Evolutionary conservation across 2,113 vertebrate genomes (phyloP), one percentile per base, ranked within the genome.

Genomic region (Notechis scutatus): DNA sequence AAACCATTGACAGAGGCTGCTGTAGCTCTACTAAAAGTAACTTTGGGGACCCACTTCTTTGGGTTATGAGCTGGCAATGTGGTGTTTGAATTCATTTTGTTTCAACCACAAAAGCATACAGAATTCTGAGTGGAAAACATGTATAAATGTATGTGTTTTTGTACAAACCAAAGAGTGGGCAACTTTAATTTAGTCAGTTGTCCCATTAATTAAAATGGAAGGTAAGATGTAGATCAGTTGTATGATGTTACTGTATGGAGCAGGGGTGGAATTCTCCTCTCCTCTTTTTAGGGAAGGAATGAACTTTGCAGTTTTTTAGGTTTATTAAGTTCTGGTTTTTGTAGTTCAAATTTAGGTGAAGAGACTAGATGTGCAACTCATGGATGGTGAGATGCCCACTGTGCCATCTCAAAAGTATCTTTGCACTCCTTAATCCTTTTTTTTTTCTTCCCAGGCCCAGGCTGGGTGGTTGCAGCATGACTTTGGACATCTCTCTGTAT

Each of bases 391-490:
- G 69, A 81, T 81, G 69, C 34, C 34, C 6, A 34, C 34, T 3
- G 6, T 81, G 34, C 69, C 69, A 81, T 39, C 34, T 81, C 20
- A 39, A 81, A 81, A 6, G 18, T 39, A 21, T 81, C 34, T 81
- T 39, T 81, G 74, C 34, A 42, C 3, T 42, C 18, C 74, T 54
- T 64, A 3, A 87, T 42, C 74, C 86, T 64, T 95, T 21, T 89
- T 89, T 34, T 96, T 64, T 94, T 93, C 88, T 91, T 26, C 93
- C 0, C 93, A 99, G 99, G 94, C 97, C 1, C 99, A 99, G 94
- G 98, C 98, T 39, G 99, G 99, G 23, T 99, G 99, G 99, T 96
- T 99, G 94, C 99, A 99, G 91, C 99, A 99, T 0, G 99, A 99
- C 92, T 99, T 99, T 50, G 99, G 99, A 94, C 99, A 99, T 95